Percentiles rank a stretch among this genome's conserved stretches.
phyloP scores from a whole-genome alignment of 2,888 invertebrate species.

The Microctonus hyperodae region DNA sequence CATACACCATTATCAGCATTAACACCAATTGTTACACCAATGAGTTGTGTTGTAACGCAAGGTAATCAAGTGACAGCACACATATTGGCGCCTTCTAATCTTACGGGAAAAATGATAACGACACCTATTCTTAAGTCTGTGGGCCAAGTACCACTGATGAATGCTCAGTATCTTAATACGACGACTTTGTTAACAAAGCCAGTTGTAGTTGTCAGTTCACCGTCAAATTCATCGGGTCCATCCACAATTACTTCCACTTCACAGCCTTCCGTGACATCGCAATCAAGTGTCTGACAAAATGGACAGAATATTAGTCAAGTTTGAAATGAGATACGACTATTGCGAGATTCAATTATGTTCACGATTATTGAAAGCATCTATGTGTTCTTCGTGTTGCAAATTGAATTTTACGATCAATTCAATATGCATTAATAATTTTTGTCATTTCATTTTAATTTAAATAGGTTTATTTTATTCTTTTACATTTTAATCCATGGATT shows the following conservation, averaged over 20 bases:
- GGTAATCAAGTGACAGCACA: conserved; percentile 68
- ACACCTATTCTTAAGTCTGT: conserved; percentile 68
- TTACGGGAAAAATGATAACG: conserved; percentile 72
- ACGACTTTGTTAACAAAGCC: conserved; percentile 72
- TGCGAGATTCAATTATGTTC: conserved; percentile 16
- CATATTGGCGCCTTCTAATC: conserved; percentile 69
- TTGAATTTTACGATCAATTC: neutral
- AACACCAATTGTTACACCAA: conserved; percentile 68
- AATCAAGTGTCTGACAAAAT: conserved; percentile 59
- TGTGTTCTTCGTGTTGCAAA: neutral
- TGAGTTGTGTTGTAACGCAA: conserved; percentile 72
- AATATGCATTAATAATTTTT: too few species aligned
- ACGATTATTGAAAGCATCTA: conserved; percentile 6
- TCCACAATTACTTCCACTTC: conserved; percentile 54
- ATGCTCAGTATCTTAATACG: conserved; percentile 73
- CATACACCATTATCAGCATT: conserved; percentile 64
- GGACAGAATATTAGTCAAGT: conserved; percentile 47
- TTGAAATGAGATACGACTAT: conserved; percentile 47
- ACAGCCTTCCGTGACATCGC: conserved; percentile 48
- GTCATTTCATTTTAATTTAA: neutral
- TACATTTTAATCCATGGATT: neutral
- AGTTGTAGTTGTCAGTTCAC: conserved; percentile 71
- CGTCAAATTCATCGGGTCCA: conserved; percentile 53
- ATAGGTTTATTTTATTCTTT: neutral
- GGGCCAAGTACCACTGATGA: conserved; percentile 70